Evolutionary conservation across 2,113 vertebrate genomes (phyloP).

Genomic region (Thymallus thymallus): DNA sequence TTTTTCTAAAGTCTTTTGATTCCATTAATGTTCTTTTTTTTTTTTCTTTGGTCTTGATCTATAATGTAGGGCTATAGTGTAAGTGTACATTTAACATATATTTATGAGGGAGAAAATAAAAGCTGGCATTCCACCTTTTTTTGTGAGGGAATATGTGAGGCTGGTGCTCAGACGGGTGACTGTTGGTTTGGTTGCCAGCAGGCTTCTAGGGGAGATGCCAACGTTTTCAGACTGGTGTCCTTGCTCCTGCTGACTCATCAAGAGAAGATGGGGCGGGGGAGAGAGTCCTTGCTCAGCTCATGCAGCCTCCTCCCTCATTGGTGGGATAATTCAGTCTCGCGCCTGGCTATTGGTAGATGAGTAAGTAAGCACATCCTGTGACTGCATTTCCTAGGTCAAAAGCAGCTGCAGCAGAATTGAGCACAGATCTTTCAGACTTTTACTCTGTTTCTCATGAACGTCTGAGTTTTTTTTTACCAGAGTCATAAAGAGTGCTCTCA

Average conservation of each 20-base stretch:
- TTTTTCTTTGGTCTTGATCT: conserved; percentile 6
- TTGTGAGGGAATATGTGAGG: no score
- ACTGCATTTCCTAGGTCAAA: conserved; percentile 32
- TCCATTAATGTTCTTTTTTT: conserved; percentile 21
- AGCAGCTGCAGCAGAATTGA: background rate
- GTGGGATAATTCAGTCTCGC: conserved; percentile 20
- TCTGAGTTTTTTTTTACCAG: background rate
- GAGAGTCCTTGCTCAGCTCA: background rate
- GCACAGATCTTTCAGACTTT: no score
- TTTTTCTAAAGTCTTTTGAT: conserved; percentile 29
- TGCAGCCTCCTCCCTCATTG: conserved; percentile 7
- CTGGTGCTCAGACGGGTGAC: background rate
- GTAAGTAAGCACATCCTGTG: conserved; percentile 28
- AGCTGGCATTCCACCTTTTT: background rate
- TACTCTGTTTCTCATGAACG: background rate
- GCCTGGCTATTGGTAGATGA: conserved; percentile 27
- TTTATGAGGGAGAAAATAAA: conserved; percentile 3
- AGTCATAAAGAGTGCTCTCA: background rate
- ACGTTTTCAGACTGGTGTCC: no score
- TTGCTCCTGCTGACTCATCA: no score
- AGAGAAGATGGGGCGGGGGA: no score
- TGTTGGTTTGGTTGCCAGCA: no score
- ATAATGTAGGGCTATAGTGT: conserved; percentile 14
- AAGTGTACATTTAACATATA: conserved; percentile 17
- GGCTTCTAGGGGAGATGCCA: no score